These are phyloP conservation scores for Melanerpes formicivorus DNA, from an alignment of 2,113 vertebrate genomes.

Conservation along the genomic window DNA sequence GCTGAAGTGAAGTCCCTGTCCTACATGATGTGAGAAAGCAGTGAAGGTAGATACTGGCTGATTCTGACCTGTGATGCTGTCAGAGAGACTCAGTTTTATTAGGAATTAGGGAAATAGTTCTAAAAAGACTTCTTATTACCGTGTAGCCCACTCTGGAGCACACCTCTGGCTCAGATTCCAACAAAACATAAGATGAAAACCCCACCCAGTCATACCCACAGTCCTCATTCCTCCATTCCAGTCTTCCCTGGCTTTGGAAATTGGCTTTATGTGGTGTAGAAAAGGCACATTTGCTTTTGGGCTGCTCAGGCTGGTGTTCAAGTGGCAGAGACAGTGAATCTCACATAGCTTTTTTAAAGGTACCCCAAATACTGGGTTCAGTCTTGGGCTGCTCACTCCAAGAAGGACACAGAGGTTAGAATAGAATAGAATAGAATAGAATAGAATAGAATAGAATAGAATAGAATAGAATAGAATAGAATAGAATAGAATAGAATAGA, in stretches of 20 bases:
- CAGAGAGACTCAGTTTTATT: not conserved
- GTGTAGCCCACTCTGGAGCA: not conserved
- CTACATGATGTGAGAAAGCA: accelerated
- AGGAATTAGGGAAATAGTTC: not conserved
- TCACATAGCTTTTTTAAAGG: not conserved
- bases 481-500: no score
- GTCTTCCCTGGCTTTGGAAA: not conserved
- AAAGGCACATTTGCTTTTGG: not conserved
- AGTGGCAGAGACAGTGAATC: not conserved
- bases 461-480: no score
- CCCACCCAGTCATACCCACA: accelerated
- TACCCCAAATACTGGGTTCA: not conserved
- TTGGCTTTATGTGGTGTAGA: not conserved
- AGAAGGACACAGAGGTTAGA: no score
- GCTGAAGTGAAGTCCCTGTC: not conserved
- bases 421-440: no score
- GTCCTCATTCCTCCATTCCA: not conserved
- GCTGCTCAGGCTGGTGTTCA: accelerated
- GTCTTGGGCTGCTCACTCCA: no score
- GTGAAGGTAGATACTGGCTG: accelerated
- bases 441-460: no score
- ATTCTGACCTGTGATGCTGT: not conserved
- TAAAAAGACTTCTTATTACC: not conserved
- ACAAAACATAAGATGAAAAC: not conserved
- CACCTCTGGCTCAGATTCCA: not conserved